These are phyloP conservation scores for Antitype chi DNA, from an alignment of 2,888 invertebrate species.

Conservation along the genomic window DNA sequence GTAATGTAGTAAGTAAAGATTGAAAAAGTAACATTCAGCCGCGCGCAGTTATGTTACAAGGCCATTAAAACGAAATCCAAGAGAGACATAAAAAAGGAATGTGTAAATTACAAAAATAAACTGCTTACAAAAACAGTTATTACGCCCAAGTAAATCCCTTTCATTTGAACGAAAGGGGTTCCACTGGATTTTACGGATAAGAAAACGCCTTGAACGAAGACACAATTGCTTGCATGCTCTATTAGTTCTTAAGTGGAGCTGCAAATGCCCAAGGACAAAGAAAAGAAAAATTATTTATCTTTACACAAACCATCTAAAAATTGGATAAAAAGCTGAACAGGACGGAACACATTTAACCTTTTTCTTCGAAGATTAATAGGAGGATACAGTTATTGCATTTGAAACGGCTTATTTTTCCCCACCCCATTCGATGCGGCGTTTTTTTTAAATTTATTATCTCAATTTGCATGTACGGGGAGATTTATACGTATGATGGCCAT, in stretches of 20 bases:
- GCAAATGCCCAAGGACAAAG: slow-evolving; percentile 13
- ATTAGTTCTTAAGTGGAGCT: slow-evolving; percentile 45
- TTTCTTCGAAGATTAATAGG: slow-evolving; percentile 27
- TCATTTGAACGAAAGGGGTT: neutral
- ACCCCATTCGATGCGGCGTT: slow-evolving; percentile 14
- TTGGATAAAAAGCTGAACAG: neutral
- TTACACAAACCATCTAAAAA: neutral
- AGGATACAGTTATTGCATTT: slow-evolving; percentile 45
- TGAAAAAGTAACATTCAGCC: too few species aligned
- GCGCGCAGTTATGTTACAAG: neutral
- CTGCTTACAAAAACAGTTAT: neutral
- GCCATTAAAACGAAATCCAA: neutral
- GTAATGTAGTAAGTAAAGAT: neutral
- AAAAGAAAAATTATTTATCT: slow-evolving; percentile 14
- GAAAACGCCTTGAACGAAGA: slow-evolving; percentile 23
- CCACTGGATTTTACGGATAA: neutral
- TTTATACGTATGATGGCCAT: neutral
- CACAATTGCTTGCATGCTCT: slow-evolving; percentile 41
- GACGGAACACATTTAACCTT: slow-evolving; percentile 21
- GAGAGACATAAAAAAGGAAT: neutral
- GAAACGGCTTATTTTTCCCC: slow-evolving; percentile 29
- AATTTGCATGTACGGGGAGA: slow-evolving; percentile 19
- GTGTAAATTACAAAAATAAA: neutral
- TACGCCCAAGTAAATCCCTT: slow-evolving; percentile 1
- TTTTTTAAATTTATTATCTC: slow-evolving; percentile 23